A percentile compares a stretch with the other conserved stretches of the same genome.
Conservation (phyloP, 2,113 vertebrate genomes). For the Pleuronectes platessa region DNA sequence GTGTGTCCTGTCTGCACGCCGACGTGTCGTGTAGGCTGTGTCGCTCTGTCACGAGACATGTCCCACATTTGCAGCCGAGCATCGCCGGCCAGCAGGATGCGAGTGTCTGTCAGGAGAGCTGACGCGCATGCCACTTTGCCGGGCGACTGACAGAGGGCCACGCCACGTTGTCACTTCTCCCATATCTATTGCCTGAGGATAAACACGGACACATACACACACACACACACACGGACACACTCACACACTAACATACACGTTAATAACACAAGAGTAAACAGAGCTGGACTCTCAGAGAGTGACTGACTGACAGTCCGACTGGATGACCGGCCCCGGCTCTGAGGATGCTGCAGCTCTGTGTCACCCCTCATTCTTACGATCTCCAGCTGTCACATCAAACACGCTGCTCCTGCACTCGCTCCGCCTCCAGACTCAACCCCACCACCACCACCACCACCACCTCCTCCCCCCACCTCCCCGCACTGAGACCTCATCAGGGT, state of each 20-base stretch:
- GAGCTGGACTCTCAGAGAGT: slow-evolving; percentile 33
- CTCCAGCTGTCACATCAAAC: slow-evolving; percentile 85
- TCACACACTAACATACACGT: slow-evolving; percentile 40
- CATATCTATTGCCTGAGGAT: slow-evolving; percentile 77
- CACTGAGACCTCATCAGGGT: slow-evolving; percentile 44
- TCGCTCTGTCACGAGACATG: slow-evolving; percentile 81
- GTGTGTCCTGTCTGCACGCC: slow-evolving; percentile 74
- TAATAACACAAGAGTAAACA: slow-evolving; percentile 64
- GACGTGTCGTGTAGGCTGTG: slow-evolving; percentile 75
- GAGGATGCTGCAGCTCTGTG: slow-evolving; percentile 69
- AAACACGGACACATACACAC: slow-evolving; percentile 52
- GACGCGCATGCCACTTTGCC: slow-evolving; percentile 83
- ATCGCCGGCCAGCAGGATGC: slow-evolving; percentile 75
- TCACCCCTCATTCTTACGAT: slow-evolving; percentile 83
- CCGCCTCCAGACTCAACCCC: slow-evolving; percentile 44
- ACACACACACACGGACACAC: slow-evolving; percentile 24
- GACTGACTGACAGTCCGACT: slow-evolving; percentile 76
- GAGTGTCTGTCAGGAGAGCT: slow-evolving; percentile 82
- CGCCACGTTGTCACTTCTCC: slow-evolving; percentile 79
- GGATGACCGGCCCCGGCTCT: slow-evolving; percentile 61
- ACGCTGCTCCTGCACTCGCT: slow-evolving; percentile 50
- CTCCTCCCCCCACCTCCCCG: slow-evolving; percentile 7
- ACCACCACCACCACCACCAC: slow-evolving; percentile 14
- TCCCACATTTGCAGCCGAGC: slow-evolving; percentile 81
- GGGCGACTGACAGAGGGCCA: slow-evolving; percentile 82